Base-by-base conservation (phyloP, 2,888 invertebrate genomes). In the Geotrupes spiniger region DNA sequence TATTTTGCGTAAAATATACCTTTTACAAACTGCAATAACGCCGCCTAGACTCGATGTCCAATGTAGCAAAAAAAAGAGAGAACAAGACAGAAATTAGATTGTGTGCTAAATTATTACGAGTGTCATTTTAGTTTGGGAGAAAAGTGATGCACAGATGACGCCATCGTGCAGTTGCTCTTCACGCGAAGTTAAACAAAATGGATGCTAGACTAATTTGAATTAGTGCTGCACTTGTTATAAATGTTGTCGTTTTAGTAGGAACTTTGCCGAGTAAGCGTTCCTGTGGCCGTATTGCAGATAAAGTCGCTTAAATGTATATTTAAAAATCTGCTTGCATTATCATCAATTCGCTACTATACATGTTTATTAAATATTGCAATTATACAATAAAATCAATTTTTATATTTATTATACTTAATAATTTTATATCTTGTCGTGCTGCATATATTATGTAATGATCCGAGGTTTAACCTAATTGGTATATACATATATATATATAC, bases 141-240 rank as follows among this genome's bases (percentile, higher is more conserved):
- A 33, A 33, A 33, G 33, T 33, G 33, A 33, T 39, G 42, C 27
- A 33, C 46, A 46, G 39, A 40, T 46, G 46, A 40, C 46, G 39
- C 39, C 37, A 17, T 39, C 33, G 31, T 33, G 21, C 15, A 46
- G 46, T 46, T 46, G 46, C 39, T 14, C 31, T 46, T 39, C 46
- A 46, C 46, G 31, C 33, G 25, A 46, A 46, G 46, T 46, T 46
- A 46, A 46, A 46, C 46, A 46, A 46, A 46, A 46, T 46, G 21
- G 46, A 29, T 39, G 31, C 29, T 21, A 14, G 40, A 46, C 40
- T 39, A 46, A 46, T 46, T 46, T 46, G 46, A 46, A 46, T 46
- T 46, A 46, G 46, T 46, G 40, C 29, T 46, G 46, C 39, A 46
- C 46, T 46, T 46, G 46, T 46, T 46, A 40, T 40, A 33, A 39